A percentile compares a stretch with the other conserved stretches of the same genome.
These are phyloP conservation scores for Takifugu ocellatus DNA, from an alignment of 2,797 vertebrate genomes.

Conservation along the genomic window DNA sequence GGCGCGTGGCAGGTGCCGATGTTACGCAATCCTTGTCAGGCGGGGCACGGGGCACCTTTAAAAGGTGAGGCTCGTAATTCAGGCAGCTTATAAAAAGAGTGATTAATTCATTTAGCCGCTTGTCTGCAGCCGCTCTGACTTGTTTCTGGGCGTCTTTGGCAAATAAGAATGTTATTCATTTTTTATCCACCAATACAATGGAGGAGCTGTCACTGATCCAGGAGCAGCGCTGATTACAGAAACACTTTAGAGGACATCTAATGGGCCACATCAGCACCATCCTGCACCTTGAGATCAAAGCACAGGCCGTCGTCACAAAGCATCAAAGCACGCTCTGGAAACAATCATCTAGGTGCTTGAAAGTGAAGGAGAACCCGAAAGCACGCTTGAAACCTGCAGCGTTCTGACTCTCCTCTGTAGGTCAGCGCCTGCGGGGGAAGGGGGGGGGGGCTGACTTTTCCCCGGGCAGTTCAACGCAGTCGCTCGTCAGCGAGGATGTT, in stretches of 20 bases:
- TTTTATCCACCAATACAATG: constrained; percentile 7
- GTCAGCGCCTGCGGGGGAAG: constrained; percentile 31
- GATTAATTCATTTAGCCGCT: too few relatives aligned
- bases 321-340: too few relatives aligned
- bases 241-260: constrained; percentile 51
- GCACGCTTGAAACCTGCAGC: constrained; percentile 26
- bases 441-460: constrained; percentile 12
- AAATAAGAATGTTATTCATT: too few relatives aligned
- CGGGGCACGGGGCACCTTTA: too few relatives aligned
- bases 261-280: neutral
- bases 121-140: too few relatives aligned
- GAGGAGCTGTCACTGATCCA: constrained; percentile 27
- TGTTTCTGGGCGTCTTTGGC: too few relatives aligned
- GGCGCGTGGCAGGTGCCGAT: too few relatives aligned
- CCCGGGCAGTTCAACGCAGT: constrained; percentile 24
- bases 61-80: too few relatives aligned
- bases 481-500: constrained; percentile 36
- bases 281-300: constrained; percentile 16
- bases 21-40: too few relatives aligned
- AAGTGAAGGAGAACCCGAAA: neutral
- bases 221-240: constrained; percentile 41
- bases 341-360: too few relatives aligned
- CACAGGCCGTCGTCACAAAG: too few relatives aligned
- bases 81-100: too few relatives aligned
- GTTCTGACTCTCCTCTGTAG: constrained; percentile 46